These are phyloP conservation scores for Prolemur simus DNA, from an alignment of 2,113 vertebrate genomes.

Conservation along the genomic window DNA sequence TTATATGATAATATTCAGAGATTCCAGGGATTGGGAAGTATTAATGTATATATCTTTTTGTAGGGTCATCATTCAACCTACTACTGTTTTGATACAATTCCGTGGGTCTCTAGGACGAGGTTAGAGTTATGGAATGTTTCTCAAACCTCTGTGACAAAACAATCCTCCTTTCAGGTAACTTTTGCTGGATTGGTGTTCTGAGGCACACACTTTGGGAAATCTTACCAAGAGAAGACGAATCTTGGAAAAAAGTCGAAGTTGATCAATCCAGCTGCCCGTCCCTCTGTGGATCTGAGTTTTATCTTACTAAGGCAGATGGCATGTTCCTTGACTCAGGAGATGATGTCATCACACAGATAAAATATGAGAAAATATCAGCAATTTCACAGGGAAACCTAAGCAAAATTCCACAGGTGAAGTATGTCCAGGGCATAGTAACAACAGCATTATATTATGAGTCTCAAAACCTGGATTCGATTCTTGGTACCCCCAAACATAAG, in stretches of 20 bases:
- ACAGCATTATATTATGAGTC: neutral
- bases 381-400: neutral
- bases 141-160: neutral
- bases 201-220: neutral
- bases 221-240: neutral
- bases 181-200: neutral
- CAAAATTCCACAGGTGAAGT: neutral
- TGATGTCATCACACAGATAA: neutral
- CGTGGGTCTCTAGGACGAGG: neutral
- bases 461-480: constrained; percentile 9
- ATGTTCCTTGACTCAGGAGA: neutral
- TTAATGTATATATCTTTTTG: neutral
- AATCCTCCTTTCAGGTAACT: neutral
- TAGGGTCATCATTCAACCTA: neutral
- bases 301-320: neutral
- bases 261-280: neutral
- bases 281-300: neutral
- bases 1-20: neutral
- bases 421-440: neutral
- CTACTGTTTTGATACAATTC: neutral
- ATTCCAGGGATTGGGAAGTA: neutral
- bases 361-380: neutral
- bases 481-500: neutral
- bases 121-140: neutral
- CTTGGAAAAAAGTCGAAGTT: neutral